Base-by-base conservation (phyloP, 2,888 invertebrate species). In the Nudaria mundana region DNA sequence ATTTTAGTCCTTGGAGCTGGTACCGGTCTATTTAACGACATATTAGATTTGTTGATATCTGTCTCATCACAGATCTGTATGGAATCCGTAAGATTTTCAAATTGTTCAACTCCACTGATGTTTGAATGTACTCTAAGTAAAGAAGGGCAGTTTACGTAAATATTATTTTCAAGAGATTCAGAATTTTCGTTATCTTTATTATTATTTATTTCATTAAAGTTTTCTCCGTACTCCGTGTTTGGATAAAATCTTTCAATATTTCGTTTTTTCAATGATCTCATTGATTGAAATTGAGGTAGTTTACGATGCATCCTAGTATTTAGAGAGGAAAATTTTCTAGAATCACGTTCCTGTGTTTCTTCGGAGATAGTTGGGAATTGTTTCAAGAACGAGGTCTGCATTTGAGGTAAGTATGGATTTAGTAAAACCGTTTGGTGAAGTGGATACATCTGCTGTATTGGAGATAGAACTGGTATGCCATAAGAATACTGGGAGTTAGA, bases 71-170 rank as follows among this genome's bases (percentile, higher is more conserved):
- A 91, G 16, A 92, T 90, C 77, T 93, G 92, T 49, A 92, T 92
- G 10, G 92, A 92, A 66, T 93, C 93, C 28, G 91, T 92, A 38
- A 93, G 74, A 66, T 93, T 92, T 71, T 93, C 91, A 70, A 92
- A 92, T 43, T 86, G 66, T 44, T 85, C 84, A 2, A 83, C 70
- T 5, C 83, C 87, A 56, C 84, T 87, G 37, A 85, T 79, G 50
- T 81, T 69, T 3, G 81, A 73, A 44, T 78, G 79, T 1, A 73
- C 63, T 71, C 66, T 76, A 3, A 75, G 65, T 24, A 80, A 50
- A n/a, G 79, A 75, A 1, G 86, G 81, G 61, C 77, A 89, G 42
- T 89, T 89, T 7, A 81, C 88, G 40, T 89, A 89, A 31, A 89
- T 84, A 22, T 75, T 81, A 48, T 78, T 71, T 42, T 78, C 77